Conservation (phyloP, 2,888 invertebrate genomes). For the Idaea dimidiata region DNA sequence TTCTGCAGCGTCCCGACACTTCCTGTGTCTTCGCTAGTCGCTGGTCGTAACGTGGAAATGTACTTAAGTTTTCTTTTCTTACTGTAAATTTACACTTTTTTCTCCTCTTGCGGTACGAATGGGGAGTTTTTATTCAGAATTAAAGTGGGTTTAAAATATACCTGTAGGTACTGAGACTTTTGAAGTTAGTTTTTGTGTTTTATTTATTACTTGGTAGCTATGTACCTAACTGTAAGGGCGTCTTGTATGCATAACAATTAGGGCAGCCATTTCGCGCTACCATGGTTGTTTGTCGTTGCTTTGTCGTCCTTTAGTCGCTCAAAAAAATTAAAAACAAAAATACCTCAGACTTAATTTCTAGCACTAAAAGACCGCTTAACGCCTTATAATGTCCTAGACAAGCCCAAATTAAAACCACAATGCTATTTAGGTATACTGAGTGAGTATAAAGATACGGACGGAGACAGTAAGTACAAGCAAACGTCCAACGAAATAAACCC, state of each 20-base stretch:
- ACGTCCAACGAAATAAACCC: slow-evolving; percentile 9
- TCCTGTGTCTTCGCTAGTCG: slow-evolving; percentile 19
- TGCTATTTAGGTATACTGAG: too few species aligned
- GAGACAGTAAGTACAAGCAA: not conserved
- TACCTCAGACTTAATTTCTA: too few species aligned
- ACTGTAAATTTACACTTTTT: slow-evolving; percentile 9
- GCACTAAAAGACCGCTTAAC: too few species aligned
- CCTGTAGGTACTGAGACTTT: not conserved
- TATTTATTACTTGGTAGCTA: not conserved
- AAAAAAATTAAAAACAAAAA: too few species aligned
- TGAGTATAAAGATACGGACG: not conserved
- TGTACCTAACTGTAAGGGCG: too few species aligned
- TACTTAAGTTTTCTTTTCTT: slow-evolving; percentile 21
- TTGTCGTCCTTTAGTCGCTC: too few species aligned
- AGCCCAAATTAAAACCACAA: too few species aligned
- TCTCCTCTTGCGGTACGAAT: not conserved
- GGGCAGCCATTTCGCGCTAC: too few species aligned
- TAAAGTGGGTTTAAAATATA: not conserved
- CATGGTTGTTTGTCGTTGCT: too few species aligned
- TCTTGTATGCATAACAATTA: too few species aligned
- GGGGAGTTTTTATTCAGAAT: not conserved
- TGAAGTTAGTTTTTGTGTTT: not conserved
- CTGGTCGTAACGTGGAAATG: slow-evolving; percentile 18
- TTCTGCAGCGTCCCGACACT: slow-evolving; percentile 33
- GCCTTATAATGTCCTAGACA: too few species aligned